These are phyloP conservation scores for Oryzias sinensis DNA, from an alignment of 2,797 vertebrate species.

Conservation along the genomic window DNA sequence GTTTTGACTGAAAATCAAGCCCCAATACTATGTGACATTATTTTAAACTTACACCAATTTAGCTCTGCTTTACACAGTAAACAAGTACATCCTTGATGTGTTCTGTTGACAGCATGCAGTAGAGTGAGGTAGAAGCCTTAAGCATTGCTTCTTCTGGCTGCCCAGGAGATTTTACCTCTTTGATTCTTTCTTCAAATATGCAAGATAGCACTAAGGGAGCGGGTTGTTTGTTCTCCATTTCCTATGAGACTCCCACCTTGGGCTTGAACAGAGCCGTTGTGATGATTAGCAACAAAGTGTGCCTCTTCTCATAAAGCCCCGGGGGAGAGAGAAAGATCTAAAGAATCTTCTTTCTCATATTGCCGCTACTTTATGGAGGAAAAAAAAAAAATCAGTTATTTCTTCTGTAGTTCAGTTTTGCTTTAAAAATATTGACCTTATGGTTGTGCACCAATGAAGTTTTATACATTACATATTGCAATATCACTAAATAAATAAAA, in stretches of 20 bases:
- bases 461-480: conserved; percentile 9
- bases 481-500: too few species aligned
- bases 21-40: conserved; percentile 11
- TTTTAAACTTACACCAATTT: conserved; percentile 29
- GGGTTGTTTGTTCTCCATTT: conserved; percentile 79
- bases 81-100: conserved; percentile 56
- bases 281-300: conserved; percentile 75
- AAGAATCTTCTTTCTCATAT: conserved; percentile 28
- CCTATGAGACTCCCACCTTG: conserved; percentile 79
- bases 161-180: conserved; percentile 78
- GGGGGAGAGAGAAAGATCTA: conserved; percentile 27
- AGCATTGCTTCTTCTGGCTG: conserved; percentile 63
- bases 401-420: conserved; percentile 11
- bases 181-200: conserved; percentile 85
- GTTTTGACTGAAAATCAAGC: conserved; percentile 40
- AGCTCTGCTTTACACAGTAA: conserved; percentile 45
- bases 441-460: conserved; percentile 2
- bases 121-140: conserved; percentile 51
- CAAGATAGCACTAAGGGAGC: conserved; percentile 67
- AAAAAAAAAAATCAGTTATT: conserved; percentile 9
- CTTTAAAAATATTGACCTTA: conserved; percentile 25
- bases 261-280: conserved; percentile 74
- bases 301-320: conserved; percentile 55
- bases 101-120: conserved; percentile 54
- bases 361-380: conserved; percentile 24